Percentiles rank a stretch among this genome's conserved stretches.
phyloP scores from a whole-genome alignment of 1,140 invertebrate species.

The Bombus breviceps region DNA sequence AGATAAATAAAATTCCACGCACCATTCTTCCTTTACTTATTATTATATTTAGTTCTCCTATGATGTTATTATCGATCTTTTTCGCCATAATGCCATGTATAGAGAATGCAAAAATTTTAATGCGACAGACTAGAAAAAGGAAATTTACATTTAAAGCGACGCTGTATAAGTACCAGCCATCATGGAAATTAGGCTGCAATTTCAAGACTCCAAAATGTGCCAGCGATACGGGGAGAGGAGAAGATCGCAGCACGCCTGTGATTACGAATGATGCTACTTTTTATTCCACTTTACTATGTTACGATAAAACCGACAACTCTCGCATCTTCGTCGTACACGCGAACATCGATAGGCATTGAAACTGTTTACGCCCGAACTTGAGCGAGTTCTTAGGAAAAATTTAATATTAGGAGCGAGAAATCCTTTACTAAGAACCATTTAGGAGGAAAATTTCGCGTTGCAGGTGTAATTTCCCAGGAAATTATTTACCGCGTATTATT shows the following conservation, averaged over 20 bases:
- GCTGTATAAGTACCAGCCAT: slow-evolving; percentile 36
- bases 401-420: too few species aligned
- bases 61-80: neutral
- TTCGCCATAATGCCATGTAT: neutral
- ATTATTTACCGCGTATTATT: neutral
- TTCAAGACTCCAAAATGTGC: slow-evolving; percentile 27
- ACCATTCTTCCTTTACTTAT: neutral
- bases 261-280: slow-evolving; percentile 33
- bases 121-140: slow-evolving; percentile 40
- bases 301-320: slow-evolving; percentile 1
- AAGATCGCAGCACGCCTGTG: slow-evolving; percentile 14
- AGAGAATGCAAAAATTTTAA: slow-evolving; percentile 14
- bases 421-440: neutral
- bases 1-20: neutral
- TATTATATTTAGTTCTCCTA: neutral
- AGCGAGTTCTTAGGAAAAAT: neutral
- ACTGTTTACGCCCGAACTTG: neutral
- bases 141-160: slow-evolving; percentile 26
- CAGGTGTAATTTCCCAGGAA: too few species aligned
- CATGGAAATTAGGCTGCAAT: slow-evolving; percentile 45
- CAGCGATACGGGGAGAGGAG: neutral
- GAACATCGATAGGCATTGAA: neutral
- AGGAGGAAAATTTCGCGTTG: too few species aligned
- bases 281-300: slow-evolving; percentile 19
- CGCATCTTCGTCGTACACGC: neutral